Evolutionary conservation across 2,888 invertebrate species (phyloP).

Genomic region (Amphipoea lucens): DNA sequence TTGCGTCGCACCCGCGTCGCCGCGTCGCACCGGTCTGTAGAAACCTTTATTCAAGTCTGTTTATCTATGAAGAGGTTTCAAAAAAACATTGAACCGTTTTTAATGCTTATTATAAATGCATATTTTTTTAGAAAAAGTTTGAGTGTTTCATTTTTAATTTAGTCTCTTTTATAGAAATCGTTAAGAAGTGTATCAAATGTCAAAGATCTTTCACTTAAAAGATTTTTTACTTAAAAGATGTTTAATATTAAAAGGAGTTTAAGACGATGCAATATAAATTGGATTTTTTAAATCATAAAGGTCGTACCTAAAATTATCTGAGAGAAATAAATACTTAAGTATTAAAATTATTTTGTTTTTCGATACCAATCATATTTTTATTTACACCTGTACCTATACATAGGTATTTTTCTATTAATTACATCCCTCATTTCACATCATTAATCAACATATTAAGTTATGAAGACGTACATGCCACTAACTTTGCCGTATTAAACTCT

Average conservation of each 20-base stretch:
- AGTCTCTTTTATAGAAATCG: neutral
- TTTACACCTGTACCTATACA: too few relatives aligned
- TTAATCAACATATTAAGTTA: constrained; percentile 33
- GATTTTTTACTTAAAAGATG: too few relatives aligned
- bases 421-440: neutral
- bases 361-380: neutral
- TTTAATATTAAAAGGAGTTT: neutral
- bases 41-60: neutral
- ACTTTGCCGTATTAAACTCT: constrained; percentile 46
- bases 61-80: constrained; percentile 15
- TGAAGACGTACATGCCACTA: constrained; percentile 24
- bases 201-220: constrained; percentile 16
- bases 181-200: constrained; percentile 22
- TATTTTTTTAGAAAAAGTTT: neutral
- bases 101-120: neutral
- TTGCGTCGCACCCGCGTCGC: too few relatives aligned
- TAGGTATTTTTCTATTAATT: neutral
- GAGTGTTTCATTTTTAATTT: neutral
- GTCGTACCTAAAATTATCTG: neutral
- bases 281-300: too few relatives aligned
- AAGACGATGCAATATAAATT: too few relatives aligned
- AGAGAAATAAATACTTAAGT: neutral
- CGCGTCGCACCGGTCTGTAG: too few relatives aligned
- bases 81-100: neutral
- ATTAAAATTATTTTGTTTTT: neutral